Percentiles rank a stretch among this genome's conserved stretches.
phyloP scores from a whole-genome alignment of 2,113 vertebrate species.

The Alosa alosa region DNA sequence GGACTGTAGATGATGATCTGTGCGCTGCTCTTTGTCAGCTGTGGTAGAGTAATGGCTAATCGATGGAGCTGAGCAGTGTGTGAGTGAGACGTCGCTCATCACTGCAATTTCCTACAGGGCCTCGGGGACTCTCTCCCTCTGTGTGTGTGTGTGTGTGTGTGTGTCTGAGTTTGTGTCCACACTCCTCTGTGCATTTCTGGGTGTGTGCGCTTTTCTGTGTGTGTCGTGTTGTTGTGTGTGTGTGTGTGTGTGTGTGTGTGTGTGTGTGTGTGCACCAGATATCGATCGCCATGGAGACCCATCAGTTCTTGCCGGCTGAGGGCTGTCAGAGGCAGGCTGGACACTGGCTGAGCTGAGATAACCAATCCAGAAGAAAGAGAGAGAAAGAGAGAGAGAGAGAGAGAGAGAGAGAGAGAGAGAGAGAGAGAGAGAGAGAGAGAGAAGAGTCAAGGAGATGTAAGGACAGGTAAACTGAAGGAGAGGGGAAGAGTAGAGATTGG shows the following conservation, averaged over 20 bases:
- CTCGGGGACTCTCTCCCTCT: not conserved
- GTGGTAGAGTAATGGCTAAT: not conserved
- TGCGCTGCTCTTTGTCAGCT: not conserved
- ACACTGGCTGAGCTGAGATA: not conserved
- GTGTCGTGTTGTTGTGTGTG: not conserved
- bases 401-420: not conserved
- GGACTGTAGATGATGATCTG: not conserved
- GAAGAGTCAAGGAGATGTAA: not conserved
- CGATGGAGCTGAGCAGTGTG: not conserved
- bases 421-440: not conserved
- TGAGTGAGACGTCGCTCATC: conserved; percentile 1
- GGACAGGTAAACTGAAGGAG: not conserved
- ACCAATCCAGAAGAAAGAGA: not conserved
- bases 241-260: not conserved
- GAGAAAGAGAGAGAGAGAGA: not conserved
- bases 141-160: not conserved
- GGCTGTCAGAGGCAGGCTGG: conserved; percentile 7
- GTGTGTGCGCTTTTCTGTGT: not conserved
- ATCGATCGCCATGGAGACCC: conserved; percentile 8
- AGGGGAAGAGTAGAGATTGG: not conserved
- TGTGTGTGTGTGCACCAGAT: not conserved
- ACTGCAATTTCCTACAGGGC: not conserved
- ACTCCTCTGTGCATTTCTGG: not conserved
- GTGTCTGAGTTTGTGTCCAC: not conserved
- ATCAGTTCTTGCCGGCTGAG: conserved; percentile 5